Evolutionary conservation across 2,888 invertebrate species (phyloP).

Genomic region (Nomada hirtipes): DNA sequence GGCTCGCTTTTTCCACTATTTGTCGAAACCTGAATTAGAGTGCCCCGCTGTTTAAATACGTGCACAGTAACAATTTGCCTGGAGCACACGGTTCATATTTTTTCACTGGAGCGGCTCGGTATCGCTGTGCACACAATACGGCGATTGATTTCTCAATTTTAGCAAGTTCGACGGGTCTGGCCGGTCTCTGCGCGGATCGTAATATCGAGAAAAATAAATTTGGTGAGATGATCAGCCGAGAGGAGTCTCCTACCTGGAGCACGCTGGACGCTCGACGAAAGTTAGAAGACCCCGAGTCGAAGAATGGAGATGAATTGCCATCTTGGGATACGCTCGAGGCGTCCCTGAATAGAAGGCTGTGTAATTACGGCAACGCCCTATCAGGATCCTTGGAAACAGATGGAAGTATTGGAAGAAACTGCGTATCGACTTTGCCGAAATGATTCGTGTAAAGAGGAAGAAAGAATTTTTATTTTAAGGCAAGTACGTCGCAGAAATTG

Average conservation of each 20-base stretch:
- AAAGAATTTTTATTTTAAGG: slow-evolving; percentile 43
- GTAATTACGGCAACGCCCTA: slow-evolving; percentile 70
- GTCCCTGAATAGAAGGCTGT: slow-evolving; percentile 75
- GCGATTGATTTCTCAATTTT: slow-evolving; percentile 50
- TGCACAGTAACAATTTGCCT: slow-evolving; percentile 14
- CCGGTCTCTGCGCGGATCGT: slow-evolving; percentile 71
- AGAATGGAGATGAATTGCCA: slow-evolving; percentile 72
- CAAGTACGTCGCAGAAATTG: slow-evolving; percentile 4
- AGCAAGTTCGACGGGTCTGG: slow-evolving; percentile 76
- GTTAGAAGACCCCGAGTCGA: slow-evolving; percentile 61
- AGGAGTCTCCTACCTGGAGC: slow-evolving; percentile 75
- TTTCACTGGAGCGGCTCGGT: slow-evolving; percentile 1
- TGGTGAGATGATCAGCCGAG: slow-evolving; percentile 75
- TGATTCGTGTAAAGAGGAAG: slow-evolving; percentile 16
- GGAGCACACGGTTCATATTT: not conserved
- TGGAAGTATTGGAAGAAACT: slow-evolving; percentile 66
- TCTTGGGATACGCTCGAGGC: slow-evolving; percentile 79
- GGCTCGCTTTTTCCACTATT: not conserved
- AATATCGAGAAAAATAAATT: slow-evolving; percentile 70
- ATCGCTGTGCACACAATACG: slow-evolving; percentile 37
- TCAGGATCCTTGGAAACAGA: slow-evolving; percentile 59
- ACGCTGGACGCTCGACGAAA: slow-evolving; percentile 62
- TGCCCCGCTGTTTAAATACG: not conserved
- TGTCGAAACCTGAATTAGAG: too few relatives aligned
- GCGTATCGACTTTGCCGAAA: slow-evolving; percentile 33